Evolutionary conservation across 2,888 invertebrate species (phyloP).

Genomic region (Terebella lapidaria): DNA sequence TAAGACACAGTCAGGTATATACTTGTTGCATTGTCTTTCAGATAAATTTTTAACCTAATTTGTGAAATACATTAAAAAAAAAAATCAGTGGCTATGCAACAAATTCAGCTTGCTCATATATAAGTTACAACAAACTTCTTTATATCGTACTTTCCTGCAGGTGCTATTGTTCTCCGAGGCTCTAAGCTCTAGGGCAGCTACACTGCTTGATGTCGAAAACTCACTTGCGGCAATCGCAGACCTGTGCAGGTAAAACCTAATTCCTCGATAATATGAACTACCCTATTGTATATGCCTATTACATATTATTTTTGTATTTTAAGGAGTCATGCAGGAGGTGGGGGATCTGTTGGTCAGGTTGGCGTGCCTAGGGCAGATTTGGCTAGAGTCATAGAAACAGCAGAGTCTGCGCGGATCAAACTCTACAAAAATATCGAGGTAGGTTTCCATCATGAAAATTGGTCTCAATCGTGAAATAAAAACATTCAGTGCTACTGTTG

Average conservation of each 20-base stretch:
- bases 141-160: conserved; percentile 3
- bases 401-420: conserved; percentile 45
- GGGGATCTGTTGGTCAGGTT: conserved; percentile 35
- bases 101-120: neutral
- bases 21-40: neutral
- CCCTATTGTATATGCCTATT: too few relatives aligned
- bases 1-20: conserved; percentile 14
- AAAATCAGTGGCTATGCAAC: too few relatives aligned
- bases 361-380: conserved; percentile 34
- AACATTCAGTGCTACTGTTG: too few relatives aligned
- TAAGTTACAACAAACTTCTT: neutral
- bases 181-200: conserved; percentile 34
- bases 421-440: conserved; percentile 45
- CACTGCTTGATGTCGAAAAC: conserved; percentile 41
- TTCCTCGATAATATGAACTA: too few relatives aligned
- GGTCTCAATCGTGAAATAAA: too few relatives aligned
- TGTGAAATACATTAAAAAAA: too few relatives aligned
- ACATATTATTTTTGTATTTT: neutral
- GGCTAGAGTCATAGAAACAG: conserved; percentile 36
- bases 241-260: conserved; percentile 17
- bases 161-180: conserved; percentile 38
- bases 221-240: conserved; percentile 24
- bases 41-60: too few relatives aligned
- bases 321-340: too few relatives aligned
- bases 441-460: too few relatives aligned